Conservation (phyloP, 2,797 vertebrate genomes). For the Hippopotamyrus pictus region DNA sequence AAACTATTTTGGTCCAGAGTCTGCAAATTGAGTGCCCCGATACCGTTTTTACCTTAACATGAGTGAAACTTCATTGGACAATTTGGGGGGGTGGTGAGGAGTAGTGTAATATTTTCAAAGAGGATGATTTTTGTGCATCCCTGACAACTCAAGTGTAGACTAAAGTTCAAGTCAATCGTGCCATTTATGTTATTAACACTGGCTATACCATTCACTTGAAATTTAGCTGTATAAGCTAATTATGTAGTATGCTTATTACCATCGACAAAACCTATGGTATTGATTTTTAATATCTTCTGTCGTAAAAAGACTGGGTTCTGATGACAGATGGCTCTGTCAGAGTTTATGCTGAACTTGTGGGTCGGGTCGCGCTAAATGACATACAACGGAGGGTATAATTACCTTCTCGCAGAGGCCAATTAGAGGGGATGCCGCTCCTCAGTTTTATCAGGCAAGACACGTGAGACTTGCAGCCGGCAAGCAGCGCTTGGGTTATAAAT, state of each 20-base stretch:
- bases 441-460: conserved; percentile 25
- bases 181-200: not conserved
- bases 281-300: not conserved
- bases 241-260: not conserved
- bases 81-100: not conserved
- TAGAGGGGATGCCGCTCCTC: conserved; percentile 28
- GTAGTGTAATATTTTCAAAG: not conserved
- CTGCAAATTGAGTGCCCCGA: not conserved
- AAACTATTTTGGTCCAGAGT: not conserved
- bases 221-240: not conserved
- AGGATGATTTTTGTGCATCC: not conserved
- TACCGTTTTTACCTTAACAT: not conserved
- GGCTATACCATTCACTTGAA: not conserved
- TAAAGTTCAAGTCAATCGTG: not conserved
- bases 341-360: conserved; percentile 33
- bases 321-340: conserved; percentile 26
- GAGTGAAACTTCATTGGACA: not conserved
- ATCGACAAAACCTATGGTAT: not conserved
- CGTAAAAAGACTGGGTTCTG: not conserved
- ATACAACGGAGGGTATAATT: conserved; percentile 26
- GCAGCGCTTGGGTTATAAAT: not conserved
- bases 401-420: conserved; percentile 37
- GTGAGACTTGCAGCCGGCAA: not conserved
- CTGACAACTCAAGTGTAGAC: not conserved
- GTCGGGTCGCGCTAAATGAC: conserved; percentile 34